Evolutionary conservation across 2,888 invertebrate species (phyloP).

Genomic region (Eupsilia transversa): DNA sequence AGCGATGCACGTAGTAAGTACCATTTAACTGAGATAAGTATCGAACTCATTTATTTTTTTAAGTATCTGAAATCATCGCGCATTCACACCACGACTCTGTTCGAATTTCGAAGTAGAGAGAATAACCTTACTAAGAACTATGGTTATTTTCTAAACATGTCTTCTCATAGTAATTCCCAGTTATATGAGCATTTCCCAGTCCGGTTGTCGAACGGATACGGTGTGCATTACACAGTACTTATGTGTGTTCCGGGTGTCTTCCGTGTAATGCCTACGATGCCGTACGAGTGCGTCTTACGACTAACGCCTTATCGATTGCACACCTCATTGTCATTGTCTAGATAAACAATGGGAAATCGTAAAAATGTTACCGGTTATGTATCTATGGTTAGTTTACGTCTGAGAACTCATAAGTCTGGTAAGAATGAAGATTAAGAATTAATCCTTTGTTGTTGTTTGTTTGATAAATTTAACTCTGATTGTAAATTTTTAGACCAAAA

Average conservation of each 20-base stretch:
- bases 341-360: constrained; percentile 51
- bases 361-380: constrained; percentile 44
- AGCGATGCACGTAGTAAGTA: background rate
- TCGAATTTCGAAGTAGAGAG: background rate
- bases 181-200: background rate
- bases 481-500: no score
- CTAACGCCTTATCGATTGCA: constrained; percentile 53
- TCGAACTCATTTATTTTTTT: background rate
- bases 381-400: background rate
- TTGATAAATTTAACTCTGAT: no score
- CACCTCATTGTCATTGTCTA: constrained; percentile 66
- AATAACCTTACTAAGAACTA: background rate
- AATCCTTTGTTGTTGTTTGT: background rate
- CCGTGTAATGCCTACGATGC: constrained; percentile 63
- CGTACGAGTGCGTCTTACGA: constrained; percentile 66
- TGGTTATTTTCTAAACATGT: background rate
- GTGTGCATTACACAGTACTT: constrained; percentile 59
- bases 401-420: background rate
- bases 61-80: background rate
- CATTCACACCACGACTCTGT: background rate
- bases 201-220: constrained; percentile 12
- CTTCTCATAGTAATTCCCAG: background rate
- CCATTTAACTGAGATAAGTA: background rate
- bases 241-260: constrained; percentile 49
- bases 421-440: background rate